Conservation (phyloP, 2,888 invertebrate species). For the Synergus umbraculus region DNA sequence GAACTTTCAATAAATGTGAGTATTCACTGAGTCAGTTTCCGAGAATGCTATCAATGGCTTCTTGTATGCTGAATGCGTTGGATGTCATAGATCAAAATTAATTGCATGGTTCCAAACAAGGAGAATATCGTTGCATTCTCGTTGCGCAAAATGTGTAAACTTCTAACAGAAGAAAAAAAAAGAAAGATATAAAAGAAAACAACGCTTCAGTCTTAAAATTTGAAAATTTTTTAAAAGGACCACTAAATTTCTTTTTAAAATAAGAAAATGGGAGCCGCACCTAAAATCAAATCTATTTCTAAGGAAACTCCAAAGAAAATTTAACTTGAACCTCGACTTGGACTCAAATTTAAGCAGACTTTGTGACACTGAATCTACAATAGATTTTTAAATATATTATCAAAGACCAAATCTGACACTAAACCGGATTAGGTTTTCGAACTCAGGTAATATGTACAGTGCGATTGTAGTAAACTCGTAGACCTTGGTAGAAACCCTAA, state of each 20-base stretch:
- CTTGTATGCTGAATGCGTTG: slow-evolving; percentile 6
- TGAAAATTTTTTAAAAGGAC: too few relatives aligned
- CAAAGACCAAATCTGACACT: slow-evolving; percentile 36
- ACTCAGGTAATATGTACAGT: slow-evolving; percentile 36
- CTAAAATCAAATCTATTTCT: neutral
- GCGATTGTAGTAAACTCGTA: slow-evolving; percentile 14
- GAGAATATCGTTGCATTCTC: slow-evolving; percentile 17
- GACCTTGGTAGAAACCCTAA: slow-evolving; percentile 38
- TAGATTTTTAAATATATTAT: slow-evolving; percentile 25
- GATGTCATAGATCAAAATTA: slow-evolving; percentile 34
- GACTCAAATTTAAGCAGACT: neutral
- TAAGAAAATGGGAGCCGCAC: neutral
- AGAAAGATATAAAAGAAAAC: neutral
- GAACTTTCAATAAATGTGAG: slow-evolving; percentile 17
- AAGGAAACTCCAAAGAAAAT: neutral
- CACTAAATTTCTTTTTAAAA: neutral
- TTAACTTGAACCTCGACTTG: neutral
- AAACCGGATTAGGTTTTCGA: slow-evolving; percentile 38
- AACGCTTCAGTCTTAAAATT: neutral
- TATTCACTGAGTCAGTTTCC: slow-evolving; percentile 26
- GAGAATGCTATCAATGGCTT: slow-evolving; percentile 36
- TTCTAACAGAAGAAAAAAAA: neutral
- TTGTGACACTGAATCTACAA: neutral
- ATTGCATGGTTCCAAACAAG: slow-evolving; percentile 9
- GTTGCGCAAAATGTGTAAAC: slow-evolving; percentile 1